Conservation (phyloP, 2,113 vertebrate species). For the Apodemus sylvaticus region DNA sequence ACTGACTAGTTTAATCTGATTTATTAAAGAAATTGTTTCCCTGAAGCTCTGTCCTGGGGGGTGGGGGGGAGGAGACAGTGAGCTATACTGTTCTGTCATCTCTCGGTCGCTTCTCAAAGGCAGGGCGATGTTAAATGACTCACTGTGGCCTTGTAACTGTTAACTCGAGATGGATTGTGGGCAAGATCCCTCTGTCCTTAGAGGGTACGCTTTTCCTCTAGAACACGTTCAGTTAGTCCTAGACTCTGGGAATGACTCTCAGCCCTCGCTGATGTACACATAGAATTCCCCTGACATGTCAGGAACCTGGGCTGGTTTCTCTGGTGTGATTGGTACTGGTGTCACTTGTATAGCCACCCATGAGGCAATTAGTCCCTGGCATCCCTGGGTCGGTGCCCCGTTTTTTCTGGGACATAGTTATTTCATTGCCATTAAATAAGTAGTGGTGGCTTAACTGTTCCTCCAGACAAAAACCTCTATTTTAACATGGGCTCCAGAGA, state of each 20-base stretch:
- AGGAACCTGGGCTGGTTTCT: constrained; percentile 7
- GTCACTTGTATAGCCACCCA: neutral
- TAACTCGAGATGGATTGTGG: constrained; percentile 11
- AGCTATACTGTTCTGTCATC: constrained; percentile 27
- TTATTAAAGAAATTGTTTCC: neutral
- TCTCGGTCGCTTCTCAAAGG: neutral
- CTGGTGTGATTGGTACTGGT: neutral
- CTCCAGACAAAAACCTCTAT: constrained; percentile 2
- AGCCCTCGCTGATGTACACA: neutral
- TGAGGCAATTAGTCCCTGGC: neutral
- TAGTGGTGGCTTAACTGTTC: neutral
- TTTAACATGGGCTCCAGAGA: constrained; percentile 27
- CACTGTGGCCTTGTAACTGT: neutral
- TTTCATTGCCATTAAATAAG: neutral
- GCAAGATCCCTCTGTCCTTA: neutral
- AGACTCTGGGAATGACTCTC: neutral
- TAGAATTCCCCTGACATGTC: neutral
- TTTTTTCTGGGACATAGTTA: neutral
- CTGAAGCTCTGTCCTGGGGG: neutral
- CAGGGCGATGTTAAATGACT: neutral
- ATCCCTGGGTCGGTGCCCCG: neutral
- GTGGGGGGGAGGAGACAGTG: no score
- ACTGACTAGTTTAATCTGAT: constrained; percentile 23
- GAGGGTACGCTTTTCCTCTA: neutral
- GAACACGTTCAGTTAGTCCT: neutral